Percentiles rank a stretch among this genome's conserved stretches.
Evolutionary conservation across 2,797 vertebrate species (phyloP).

Genomic region (Dipus sagitta): DNA sequence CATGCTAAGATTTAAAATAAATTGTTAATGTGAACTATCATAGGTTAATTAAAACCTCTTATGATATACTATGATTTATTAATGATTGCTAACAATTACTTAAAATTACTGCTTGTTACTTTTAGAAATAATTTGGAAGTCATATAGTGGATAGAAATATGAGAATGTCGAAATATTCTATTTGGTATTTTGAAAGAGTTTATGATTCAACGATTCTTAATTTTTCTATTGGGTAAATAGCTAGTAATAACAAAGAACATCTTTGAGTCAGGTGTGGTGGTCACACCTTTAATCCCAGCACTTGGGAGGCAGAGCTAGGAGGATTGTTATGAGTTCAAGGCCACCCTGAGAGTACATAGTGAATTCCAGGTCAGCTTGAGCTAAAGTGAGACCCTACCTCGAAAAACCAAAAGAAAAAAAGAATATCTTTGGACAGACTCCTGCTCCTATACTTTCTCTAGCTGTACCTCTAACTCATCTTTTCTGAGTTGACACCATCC

Average conservation of each 20-base stretch:
- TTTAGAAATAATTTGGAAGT: slow-evolving; percentile 40
- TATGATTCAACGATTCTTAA: background rate
- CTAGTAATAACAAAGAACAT: background rate
- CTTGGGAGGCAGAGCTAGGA: too few species aligned
- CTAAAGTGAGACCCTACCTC: too few species aligned
- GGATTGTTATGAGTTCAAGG: too few species aligned
- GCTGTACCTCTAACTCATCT: background rate
- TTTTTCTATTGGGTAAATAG: slow-evolving; percentile 1
- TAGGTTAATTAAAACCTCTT: slow-evolving; percentile 18
- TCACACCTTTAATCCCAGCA: too few species aligned
- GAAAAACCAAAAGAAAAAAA: too few species aligned
- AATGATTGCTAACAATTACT: slow-evolving; percentile 4
- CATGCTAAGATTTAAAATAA: background rate
- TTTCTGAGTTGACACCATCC: background rate
- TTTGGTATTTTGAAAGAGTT: slow-evolving; percentile 38
- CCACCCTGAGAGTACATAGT: too few species aligned
- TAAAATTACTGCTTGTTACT: background rate
- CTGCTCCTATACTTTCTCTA: background rate
- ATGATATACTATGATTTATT: background rate
- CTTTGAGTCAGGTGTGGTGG: background rate
- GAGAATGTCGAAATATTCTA: slow-evolving; percentile 14
- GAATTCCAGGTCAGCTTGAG: too few species aligned
- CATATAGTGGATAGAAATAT: background rate
- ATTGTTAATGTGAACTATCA: background rate
- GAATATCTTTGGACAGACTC: background rate